Evolutionary conservation across 2,113 vertebrate species (phyloP), one percentile per base, ranked within the genome.

Genomic region (Tamias sibiricus): DNA sequence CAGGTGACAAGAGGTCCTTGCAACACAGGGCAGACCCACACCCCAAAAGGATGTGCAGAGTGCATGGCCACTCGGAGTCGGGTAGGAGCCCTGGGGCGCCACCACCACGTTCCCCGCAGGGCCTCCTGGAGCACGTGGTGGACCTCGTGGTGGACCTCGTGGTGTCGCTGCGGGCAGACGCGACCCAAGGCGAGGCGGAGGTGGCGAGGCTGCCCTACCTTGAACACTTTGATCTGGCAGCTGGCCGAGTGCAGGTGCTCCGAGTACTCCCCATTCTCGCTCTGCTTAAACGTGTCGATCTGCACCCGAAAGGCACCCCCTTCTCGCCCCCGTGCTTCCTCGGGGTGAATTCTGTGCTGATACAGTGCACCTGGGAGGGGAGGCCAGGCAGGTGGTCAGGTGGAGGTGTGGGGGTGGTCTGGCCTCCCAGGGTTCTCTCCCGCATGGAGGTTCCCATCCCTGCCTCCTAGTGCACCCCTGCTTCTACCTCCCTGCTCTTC

Each of bases 171-270:
- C 9, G 62, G 84, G 14, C 0, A 6, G 69, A 24, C 20, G 6
- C 8, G n/a, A 13, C 26, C 1, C 3, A 14, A 1, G 84, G 6
- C 0, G 17, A 22, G 28, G 37, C 8, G 4, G 35, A 2, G 37
- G 12, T 11, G 0, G 49, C 0, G 0, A 14, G 24, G 68, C 24
- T 26, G 0, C 30, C 98, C 80, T 98, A 99, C 99, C 99, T 99
- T 99, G 98, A 99, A 99, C 86, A 99, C 99, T 98, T 99, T 99
- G 98, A 99, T 99, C 98, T 99, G 99, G 98, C 99, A 99, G 99
- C 99, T 99, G 97, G 99, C 99, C 0, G 99, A 99, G 97, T 99
- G 99, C 91, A 99, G 96, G 44, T 99, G 99, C 91, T 99, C 99
- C 1, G 99, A 98, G 97, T 99, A 99, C 95, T 99, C 99, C 28